Percentiles rank a stretch among this genome's conserved stretches.
These are phyloP conservation scores for Harpegnathos saltator DNA, from an alignment of 1,140 invertebrate species.

Conservation along the genomic window DNA sequence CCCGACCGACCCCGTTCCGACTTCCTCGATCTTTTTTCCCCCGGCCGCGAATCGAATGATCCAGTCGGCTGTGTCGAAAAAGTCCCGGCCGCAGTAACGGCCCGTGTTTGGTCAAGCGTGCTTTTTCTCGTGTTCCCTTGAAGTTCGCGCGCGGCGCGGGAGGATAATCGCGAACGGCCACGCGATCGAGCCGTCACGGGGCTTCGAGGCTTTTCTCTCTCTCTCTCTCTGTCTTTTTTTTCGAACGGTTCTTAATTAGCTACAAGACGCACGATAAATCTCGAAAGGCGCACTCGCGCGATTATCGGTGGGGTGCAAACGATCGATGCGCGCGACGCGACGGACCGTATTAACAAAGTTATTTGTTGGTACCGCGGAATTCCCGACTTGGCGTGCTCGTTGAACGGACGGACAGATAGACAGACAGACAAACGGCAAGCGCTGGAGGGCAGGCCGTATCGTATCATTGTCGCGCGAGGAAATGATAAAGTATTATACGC, in stretches of 20 bases:
- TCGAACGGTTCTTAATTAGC: slow-evolving; percentile 65
- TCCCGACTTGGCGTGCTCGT: not conserved
- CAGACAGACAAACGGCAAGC: not conserved
- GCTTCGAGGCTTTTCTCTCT: slow-evolving; percentile 30
- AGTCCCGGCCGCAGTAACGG: slow-evolving; percentile 30
- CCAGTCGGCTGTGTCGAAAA: not conserved
- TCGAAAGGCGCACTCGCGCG: slow-evolving; percentile 15
- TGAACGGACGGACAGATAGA: not conserved
- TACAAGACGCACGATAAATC: slow-evolving; percentile 65
- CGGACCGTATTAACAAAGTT: slow-evolving; percentile 44
- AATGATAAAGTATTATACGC: slow-evolving; percentile 54
- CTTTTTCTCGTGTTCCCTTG: slow-evolving; percentile 52
- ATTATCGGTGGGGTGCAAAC: slow-evolving; percentile 53
- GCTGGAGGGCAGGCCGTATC: not conserved
- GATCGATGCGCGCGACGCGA: slow-evolving; percentile 11
- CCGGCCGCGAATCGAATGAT: slow-evolving; percentile 14
- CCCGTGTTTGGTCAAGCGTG: slow-evolving; percentile 54
- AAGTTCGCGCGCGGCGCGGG: slow-evolving; percentile 30
- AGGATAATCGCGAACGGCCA: slow-evolving; percentile 62
- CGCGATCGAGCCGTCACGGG: slow-evolving; percentile 72
- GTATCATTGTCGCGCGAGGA: slow-evolving; percentile 40
- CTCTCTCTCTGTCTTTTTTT: too few relatives aligned
- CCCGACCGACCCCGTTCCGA: slow-evolving; percentile 45
- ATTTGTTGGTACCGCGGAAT: slow-evolving; percentile 27
- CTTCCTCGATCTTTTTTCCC: slow-evolving; percentile 47